phyloP scores from a whole-genome alignment of 2,113 vertebrate genomes.

The Zosterops hypoxanthus region DNA sequence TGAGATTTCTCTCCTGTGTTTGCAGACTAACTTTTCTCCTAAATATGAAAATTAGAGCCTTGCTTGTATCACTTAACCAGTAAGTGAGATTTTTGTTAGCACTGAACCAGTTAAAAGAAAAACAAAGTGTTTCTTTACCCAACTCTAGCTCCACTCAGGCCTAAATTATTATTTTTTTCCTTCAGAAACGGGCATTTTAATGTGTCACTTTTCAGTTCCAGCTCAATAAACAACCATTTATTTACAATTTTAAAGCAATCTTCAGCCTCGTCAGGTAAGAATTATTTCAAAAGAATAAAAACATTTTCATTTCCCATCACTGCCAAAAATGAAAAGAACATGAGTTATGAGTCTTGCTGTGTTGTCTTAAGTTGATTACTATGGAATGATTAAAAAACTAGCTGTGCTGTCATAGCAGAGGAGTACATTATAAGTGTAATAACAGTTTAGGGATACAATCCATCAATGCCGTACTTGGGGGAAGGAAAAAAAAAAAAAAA shows the following conservation, averaged over 20 bases:
- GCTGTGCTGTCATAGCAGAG: conserved; percentile 86
- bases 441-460: conserved; percentile 99
- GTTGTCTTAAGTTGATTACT: conserved; percentile 86
- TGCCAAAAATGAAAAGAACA: conserved; percentile 84
- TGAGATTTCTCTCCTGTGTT: background rate
- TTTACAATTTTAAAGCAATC: conserved; percentile 83
- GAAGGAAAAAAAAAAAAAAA: conserved; percentile 49
- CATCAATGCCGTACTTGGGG: conserved; percentile 90
- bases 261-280: conserved; percentile 84
- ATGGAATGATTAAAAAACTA: conserved; percentile 84
- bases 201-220: conserved; percentile 83
- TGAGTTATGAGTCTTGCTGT: conserved; percentile 86
- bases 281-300: conserved; percentile 83
- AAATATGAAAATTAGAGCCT: background rate
- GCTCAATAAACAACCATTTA: conserved; percentile 83
- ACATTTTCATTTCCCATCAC: conserved; percentile 87
- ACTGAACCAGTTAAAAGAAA: conserved; percentile 65
- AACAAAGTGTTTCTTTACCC: conserved; percentile 23
- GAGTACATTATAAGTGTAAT: conserved; percentile 96
- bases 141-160: conserved; percentile 55
- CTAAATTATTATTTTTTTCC: conserved; percentile 66
- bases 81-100: conserved; percentile 17
- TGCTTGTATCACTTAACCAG: background rate
- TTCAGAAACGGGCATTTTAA: conserved; percentile 77
- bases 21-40: background rate